Evolutionary conservation across 1,140 invertebrate genomes (phyloP).

Genomic region (Orchesella cincta): DNA sequence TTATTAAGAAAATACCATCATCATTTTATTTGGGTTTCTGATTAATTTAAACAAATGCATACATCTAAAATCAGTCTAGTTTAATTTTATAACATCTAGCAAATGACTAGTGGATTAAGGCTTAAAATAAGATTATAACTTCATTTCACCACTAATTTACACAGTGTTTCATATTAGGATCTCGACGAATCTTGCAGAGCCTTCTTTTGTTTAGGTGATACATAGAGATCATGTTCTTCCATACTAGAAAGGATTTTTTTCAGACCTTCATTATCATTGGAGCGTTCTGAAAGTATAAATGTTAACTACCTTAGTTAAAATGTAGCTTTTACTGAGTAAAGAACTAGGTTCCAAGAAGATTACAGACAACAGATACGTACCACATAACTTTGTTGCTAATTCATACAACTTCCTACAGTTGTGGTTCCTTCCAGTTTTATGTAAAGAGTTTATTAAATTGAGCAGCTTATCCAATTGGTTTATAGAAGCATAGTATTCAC

Average conservation of each 20-base stretch:
- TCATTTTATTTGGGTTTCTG: too few species aligned
- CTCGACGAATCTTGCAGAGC: too few species aligned
- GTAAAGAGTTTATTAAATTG: constrained; percentile 29
- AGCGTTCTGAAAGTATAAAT: not conserved
- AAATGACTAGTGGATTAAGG: too few species aligned
- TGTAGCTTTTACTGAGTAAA: not conserved
- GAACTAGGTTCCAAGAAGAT: too few species aligned
- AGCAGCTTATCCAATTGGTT: constrained; percentile 8
- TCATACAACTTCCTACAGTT: constrained; percentile 21
- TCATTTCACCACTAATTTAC: too few species aligned
- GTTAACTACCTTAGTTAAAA: not conserved
- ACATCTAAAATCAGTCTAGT: too few species aligned
- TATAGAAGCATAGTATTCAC: constrained; percentile 1
- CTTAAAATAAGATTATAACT: too few species aligned
- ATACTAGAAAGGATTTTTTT: not conserved
- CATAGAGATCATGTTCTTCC: constrained; percentile 8
- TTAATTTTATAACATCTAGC: too few species aligned
- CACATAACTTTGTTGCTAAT: constrained; percentile 24
- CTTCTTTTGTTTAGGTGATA: not conserved
- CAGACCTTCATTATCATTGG: not conserved
- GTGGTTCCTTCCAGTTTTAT: constrained; percentile 18
- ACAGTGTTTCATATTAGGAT: too few species aligned
- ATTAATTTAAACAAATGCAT: too few species aligned
- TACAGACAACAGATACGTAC: too few species aligned
- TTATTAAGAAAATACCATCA: too few species aligned